Evolutionary conservation across 1,140 invertebrate species (phyloP), one percentile per base, ranked within the genome.

Genomic region (Drosophila pallidifrons): DNA sequence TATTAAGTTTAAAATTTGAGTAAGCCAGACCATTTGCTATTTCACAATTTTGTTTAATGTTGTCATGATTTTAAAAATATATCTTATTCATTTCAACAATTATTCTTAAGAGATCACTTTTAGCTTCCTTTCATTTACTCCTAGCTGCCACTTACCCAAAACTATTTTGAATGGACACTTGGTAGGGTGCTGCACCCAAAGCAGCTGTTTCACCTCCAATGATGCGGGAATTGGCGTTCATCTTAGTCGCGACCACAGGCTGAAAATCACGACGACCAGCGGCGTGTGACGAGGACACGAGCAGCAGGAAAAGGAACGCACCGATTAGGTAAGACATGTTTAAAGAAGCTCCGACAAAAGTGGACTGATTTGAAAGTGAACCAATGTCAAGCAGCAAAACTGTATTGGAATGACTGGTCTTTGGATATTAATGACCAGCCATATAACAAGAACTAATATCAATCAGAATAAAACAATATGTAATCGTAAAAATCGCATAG

Each of bases 121-220:
- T 32, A 25, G 20, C 20, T 25, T 25, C 20, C 3, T 25, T 25
- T 25, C 2, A 20, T 20, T 25, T 25, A 32, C 6, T 8, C 2
- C 2, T 8, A 10, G 10, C 7, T 8, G 6, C 1, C 13, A 63
- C 5, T 7, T 73, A 86, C 82, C 82, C 83, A 3, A 49, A 11
- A 0, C 0, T 5, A 28, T 73, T 79, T 20, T 93, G 91, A 1
- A 93, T 25, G 3, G 93, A 93, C 1, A 93, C 90, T 59, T 92
- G 92, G 65, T 91, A 93, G 1, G 93, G 93, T 28, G 91, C 93
- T 5, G 77, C 72, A 5, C 89, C 92, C 15, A 87, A 63, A 11
- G 81, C 67, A 2, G 93, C 93, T 3, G 79, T 68, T 5, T 75
- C 46, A 15, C 93, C 93, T 5, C 93, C 93, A 1, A 94, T 65